Base-by-base conservation (phyloP, 2,888 invertebrate genomes). In the Crepidodera aurea region DNA sequence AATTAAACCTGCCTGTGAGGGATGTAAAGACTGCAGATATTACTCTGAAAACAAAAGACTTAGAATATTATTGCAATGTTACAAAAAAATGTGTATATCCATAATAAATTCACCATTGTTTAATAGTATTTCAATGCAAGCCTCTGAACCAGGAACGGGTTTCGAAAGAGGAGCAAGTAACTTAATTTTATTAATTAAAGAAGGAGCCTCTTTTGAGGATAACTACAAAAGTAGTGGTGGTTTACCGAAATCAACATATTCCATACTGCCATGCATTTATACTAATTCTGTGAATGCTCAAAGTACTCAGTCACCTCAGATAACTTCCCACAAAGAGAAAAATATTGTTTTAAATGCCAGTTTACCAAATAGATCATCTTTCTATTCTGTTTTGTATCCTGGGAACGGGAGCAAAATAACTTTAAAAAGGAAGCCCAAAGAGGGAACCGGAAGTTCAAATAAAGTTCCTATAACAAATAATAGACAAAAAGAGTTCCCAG, bases 81-180 rank as follows among this genome's bases (percentile, higher is more conserved):
- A 94, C 78, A 93, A 93, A 81, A 91, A 92, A 76, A 84, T 96
- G 65, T 96, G 96, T 83, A 88, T 90, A 76, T 93, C 92, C 81
- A 85, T 96, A 73, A 87, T 89, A 73, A 88, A 86, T 60, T 90
- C 91, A 1, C 85, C 87, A 37, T 86, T 92, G 62, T 93, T 90
- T 78, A 86, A 85, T 76, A 85, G 73, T 63, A 67, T 75, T 51
- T 67, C 83, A 66, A 82, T 85, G 66, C 83, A 85, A 76, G 83
- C 85, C 61, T 82, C 84, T 71, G 81, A 82, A 77, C 86, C 80
- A 67, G 84, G 82, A 59, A 84, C 82, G 72, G 86, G 83, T 68
- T 84, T 78, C 12, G 78, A 81, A 62, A 73, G 82, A 51, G 85
- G 84, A 37, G 84, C 84, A 12, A 82, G 81, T 51, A 90, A 89